A percentile compares a stretch with the other conserved stretches of the same genome.
These are phyloP conservation scores for Noctilio leporinus DNA, from an alignment of 2,113 vertebrate genomes.

Conservation along the genomic window DNA sequence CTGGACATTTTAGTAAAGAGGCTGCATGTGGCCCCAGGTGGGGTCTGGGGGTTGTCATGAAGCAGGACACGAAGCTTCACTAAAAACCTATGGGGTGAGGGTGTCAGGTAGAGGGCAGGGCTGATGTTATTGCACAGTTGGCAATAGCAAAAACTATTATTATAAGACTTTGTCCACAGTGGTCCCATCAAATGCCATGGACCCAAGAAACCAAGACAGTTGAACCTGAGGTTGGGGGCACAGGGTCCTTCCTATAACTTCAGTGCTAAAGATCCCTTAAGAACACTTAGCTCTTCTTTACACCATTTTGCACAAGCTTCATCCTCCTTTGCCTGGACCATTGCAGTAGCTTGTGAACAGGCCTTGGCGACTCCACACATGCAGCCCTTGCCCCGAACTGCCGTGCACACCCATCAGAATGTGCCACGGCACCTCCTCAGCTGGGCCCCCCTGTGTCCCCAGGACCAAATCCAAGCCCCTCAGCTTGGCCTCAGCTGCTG, in stretches of 20 bases:
- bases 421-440: neutral
- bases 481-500: neutral
- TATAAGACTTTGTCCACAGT: neutral
- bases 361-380: neutral
- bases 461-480: neutral
- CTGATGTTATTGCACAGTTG: neutral
- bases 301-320: rapidly evolving
- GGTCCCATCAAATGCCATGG: neutral
- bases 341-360: neutral
- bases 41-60: neutral
- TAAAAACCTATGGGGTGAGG: too few species aligned
- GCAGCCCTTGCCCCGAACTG: rapidly evolving
- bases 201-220: neutral
- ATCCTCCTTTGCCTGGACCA: neutral
- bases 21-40: neutral
- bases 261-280: rapidly evolving
- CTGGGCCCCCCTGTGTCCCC: neutral
- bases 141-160: too few species aligned
- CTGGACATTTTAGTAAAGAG: neutral
- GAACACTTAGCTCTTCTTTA: neutral
- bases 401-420: rapidly evolving
- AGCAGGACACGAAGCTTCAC: neutral
- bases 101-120: neutral
- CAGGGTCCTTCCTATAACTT: neutral
- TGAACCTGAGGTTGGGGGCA: too few species aligned